A percentile compares a stretch with the other conserved stretches of the same genome.
phyloP scores from a whole-genome alignment of 2,888 invertebrate genomes.

The Antitype chi region DNA sequence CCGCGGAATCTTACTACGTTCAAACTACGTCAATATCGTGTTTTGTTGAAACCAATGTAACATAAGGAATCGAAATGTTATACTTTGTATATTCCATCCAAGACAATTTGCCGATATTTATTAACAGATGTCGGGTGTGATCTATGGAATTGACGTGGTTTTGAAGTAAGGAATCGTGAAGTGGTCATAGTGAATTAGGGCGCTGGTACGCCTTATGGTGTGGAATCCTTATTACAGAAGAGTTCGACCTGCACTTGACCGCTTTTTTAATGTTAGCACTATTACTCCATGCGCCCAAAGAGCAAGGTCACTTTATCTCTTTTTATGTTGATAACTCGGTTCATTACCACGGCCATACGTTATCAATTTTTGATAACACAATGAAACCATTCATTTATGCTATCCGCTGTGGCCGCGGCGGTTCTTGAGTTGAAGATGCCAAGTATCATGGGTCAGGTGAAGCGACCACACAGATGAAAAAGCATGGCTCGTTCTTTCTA shows the following conservation, averaged over 20 bases:
- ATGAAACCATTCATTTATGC: background rate
- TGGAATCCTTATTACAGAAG: background rate
- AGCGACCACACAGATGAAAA: background rate
- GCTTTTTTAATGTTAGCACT: background rate
- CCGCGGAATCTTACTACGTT: no score
- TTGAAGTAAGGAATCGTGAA: no score
- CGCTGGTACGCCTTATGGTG: background rate
- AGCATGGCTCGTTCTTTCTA: background rate
- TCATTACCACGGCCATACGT: constrained; percentile 32
- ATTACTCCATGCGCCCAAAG: constrained; percentile 18
- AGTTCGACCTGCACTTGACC: background rate
- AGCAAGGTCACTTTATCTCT: constrained; percentile 47
- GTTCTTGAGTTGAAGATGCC: background rate
- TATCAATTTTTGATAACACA: constrained; percentile 38
- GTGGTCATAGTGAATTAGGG: no score
- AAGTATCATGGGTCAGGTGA: background rate
- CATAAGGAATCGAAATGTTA: no score
- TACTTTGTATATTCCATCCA: no score
- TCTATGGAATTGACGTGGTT: no score
- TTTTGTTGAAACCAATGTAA: no score
- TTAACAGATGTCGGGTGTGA: no score
- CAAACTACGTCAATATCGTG: no score
- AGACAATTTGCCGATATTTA: no score
- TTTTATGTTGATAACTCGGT: constrained; percentile 32
- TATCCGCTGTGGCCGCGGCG: background rate